A percentile compares a stretch with the other conserved stretches of the same genome.
These are phyloP conservation scores for Oryzias javanicus DNA, from an alignment of 2,113 vertebrate species.

Conservation along the genomic window DNA sequence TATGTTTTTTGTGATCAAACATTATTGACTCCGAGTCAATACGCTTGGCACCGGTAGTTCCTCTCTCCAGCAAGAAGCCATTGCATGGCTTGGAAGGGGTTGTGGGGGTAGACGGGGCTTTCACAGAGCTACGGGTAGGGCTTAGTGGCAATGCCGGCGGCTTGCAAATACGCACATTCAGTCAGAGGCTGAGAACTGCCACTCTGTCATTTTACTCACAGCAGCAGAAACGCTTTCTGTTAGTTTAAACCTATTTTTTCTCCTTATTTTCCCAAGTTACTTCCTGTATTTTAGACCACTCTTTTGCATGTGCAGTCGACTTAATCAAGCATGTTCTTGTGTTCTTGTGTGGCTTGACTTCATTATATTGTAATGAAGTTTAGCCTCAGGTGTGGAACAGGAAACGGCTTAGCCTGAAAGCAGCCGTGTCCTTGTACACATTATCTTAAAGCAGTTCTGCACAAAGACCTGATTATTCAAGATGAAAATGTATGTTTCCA, in stretches of 20 bases:
- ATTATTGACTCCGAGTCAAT: slow-evolving; percentile 77
- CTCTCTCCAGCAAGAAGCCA: slow-evolving; percentile 45
- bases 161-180: slow-evolving; percentile 9
- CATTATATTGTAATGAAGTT: slow-evolving; percentile 66
- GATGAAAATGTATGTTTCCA: slow-evolving; percentile 23
- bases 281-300: neutral
- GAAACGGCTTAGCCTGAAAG: slow-evolving; percentile 48
- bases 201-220: slow-evolving; percentile 49
- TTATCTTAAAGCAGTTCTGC: slow-evolving; percentile 43
- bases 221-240: slow-evolving; percentile 41
- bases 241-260: slow-evolving; percentile 6
- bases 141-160: slow-evolving; percentile 30
- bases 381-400: slow-evolving; percentile 59
- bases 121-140: slow-evolving; percentile 33
- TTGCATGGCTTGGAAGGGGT: slow-evolving; percentile 21
- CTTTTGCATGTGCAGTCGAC: slow-evolving; percentile 47
- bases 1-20: slow-evolving; percentile 76
- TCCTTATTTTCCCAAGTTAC: slow-evolving; percentile 1
- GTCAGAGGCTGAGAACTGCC: slow-evolving; percentile 39
- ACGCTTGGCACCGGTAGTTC: slow-evolving; percentile 75
- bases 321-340: slow-evolving; percentile 61
- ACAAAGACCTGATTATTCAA: slow-evolving; percentile 39
- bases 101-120: slow-evolving; percentile 17
- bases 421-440: slow-evolving; percentile 34
- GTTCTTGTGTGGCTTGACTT: slow-evolving; percentile 59